Evolutionary conservation across 2,888 invertebrate genomes (phyloP), one percentile per base, ranked within the genome.

Genomic region (Epiblema foenella): DNA sequence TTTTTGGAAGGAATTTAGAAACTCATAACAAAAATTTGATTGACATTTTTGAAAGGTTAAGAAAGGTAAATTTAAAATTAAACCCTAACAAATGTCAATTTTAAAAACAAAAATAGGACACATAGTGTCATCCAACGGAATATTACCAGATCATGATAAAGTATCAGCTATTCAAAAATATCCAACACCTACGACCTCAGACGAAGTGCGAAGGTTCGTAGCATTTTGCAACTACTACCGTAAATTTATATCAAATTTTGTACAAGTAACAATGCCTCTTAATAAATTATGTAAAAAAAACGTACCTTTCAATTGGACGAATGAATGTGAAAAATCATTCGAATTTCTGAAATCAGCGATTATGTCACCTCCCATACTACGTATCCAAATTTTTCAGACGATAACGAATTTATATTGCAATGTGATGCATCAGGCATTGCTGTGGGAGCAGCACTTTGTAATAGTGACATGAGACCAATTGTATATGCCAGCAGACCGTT

Each of bases 61-160:
- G 67, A 39, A 59, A 69, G 68, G 63, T 67, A 0, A 72, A 74
- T 46, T 49, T 64, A 17, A 69, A 72, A 59, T 39, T 69, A 49
- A 74, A 72, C 24, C 74, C 67, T 1, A 12, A 9, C 0, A 73
- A 70, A 17, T 70, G 72, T 10, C 12, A 74, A 39, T 74, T 74
- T 57, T 33, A 62, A 17, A 68, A 56, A 71, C 18, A 29, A 51
- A 62, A 58, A 42, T 71, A 0, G 69, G 74, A 3, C 74, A 74
- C 12, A 20, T 60, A 10, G 59, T 74, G 1, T 59, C 72, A 11
- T 3, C 33, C 11, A 18, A 65, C 15, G 73, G 73, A 2, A 37
- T 73, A 4, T 20, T 11, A 10, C 73, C 69, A 33, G 69, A 73
- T 18, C 68, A 63, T 51, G 60, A 54, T 51, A 72, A 72, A 59